Evolutionary conservation across 2,797 vertebrate genomes (phyloP), one percentile per base, ranked within the genome.

Genomic region (Cyprinella venusta): DNA sequence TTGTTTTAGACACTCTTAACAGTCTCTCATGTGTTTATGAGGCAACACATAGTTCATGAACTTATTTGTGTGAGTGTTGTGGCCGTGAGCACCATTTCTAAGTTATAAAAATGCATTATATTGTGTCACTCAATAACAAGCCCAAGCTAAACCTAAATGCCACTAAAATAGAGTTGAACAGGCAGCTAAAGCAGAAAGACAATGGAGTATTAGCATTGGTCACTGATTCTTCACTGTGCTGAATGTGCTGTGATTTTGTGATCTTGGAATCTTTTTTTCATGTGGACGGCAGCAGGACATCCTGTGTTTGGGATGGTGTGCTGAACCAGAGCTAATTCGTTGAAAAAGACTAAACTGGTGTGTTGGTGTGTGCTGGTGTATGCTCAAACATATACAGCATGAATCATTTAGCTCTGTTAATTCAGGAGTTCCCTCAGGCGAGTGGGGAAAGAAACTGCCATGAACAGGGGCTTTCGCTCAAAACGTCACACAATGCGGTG

Each of bases 381-480:
- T n/a, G 13, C 61, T 75, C 21, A 48, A 54, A 38, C 45, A 50
- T 19, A 61, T 19, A 61, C 16, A 64, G 63, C 36, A 52, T 54
- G 33, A 84, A 79, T 85, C 77, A 80, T 86, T 83, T 42, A 83
- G 56, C 13, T 16, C 63, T 64, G 36, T 75, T 80, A 83, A 86
- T 83, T 86, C 70, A 76, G 65, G 80, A 75, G 42, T 56, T 67
- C 30, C 80, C 80, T 65, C 71, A 75, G 70, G 71, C 61, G 19
- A 74, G 61, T 2, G 45, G 45, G 9, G 30, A 33, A 63, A 65
- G 33, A 36, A 67, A 54, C 61, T 40, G 48, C 45, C 70, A 67
- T 26, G 26, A 81, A 81, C 33, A 48, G 21, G 75, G 59, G 65
- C 45, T 56, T 63, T 68, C 15, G 0, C n/a, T 79, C 21, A 68